Percentiles rank a stretch among this genome's conserved stretches.
Evolutionary conservation across 2,113 vertebrate species (phyloP).

Genomic region (Terrapene triunguis): DNA sequence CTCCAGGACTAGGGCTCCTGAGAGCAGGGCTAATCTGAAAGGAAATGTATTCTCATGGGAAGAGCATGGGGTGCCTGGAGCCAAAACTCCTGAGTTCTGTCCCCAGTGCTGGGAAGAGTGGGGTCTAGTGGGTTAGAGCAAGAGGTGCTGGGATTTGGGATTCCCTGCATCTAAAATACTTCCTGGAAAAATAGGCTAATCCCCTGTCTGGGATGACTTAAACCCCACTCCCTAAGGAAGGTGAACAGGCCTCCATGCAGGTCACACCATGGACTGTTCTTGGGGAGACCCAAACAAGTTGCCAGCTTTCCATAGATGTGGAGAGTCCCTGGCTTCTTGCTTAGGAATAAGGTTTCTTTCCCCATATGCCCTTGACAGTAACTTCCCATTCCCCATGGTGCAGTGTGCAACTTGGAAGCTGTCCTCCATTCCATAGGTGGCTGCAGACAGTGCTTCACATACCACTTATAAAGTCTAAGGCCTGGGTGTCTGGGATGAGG

Average conservation of each 20-base stretch:
- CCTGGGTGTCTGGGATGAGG: neutral
- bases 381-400: neutral
- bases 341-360: neutral
- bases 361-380: neutral
- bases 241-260: neutral
- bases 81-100: neutral
- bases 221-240: neutral
- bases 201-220: neutral
- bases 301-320: neutral
- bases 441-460: too few species aligned
- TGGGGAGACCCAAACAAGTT: neutral
- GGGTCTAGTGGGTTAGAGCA: neutral
- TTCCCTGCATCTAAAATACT: neutral
- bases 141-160: neutral
- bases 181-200: neutral
- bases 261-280: neutral
- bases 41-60: neutral
- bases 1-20: neutral
- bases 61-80: neutral
- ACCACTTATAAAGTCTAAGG: neutral
- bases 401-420: neutral
- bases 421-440: neutral
- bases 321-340: neutral
- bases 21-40: neutral
- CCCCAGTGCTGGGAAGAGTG: neutral